Evolutionary conservation across 2,888 invertebrate species (phyloP).

Genomic region (Ochropleura leucogaster): DNA sequence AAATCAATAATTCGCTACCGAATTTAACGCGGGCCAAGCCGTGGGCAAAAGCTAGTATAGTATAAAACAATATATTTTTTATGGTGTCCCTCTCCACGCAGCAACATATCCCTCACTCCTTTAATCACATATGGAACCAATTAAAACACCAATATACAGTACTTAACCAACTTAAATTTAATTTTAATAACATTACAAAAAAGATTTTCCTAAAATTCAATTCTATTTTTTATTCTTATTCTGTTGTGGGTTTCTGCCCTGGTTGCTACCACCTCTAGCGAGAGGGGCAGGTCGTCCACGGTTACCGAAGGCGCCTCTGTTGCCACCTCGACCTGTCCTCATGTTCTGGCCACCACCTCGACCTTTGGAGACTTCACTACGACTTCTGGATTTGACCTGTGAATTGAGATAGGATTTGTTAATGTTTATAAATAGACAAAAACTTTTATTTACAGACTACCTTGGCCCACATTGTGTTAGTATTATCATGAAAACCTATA

Average conservation of each 20-base stretch:
- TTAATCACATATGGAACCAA: neutral
- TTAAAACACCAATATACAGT: constrained; percentile 7
- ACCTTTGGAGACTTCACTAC: constrained; percentile 94
- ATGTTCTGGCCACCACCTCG: constrained; percentile 92
- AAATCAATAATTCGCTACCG: too few relatives aligned
- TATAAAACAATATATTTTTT: too few relatives aligned
- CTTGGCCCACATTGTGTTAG: too few relatives aligned
- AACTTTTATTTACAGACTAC: too few relatives aligned
- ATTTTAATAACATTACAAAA: constrained; percentile 42
- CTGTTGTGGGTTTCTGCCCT: constrained; percentile 80
- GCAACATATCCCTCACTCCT: too few relatives aligned
- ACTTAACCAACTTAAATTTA: constrained; percentile 47
- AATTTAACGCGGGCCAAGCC: too few relatives aligned
- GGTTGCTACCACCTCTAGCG: constrained; percentile 86
- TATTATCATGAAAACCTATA: too few relatives aligned
- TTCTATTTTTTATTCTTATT: constrained; percentile 85
- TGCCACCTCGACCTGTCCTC: constrained; percentile 91
- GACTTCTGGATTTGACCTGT: constrained; percentile 93
- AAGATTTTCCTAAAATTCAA: constrained; percentile 6
- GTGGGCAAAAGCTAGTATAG: too few relatives aligned
- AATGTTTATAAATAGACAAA: too few relatives aligned
- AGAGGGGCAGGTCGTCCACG: constrained; percentile 91
- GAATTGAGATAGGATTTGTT: neutral
- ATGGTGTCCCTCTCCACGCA: too few relatives aligned
- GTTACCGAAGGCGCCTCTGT: constrained; percentile 91